A percentile compares a stretch with the other conserved stretches of the same genome.
These are phyloP conservation scores for Mesembrinibis cayennensis DNA, from an alignment of 2,113 vertebrate species.

Conservation along the genomic window DNA sequence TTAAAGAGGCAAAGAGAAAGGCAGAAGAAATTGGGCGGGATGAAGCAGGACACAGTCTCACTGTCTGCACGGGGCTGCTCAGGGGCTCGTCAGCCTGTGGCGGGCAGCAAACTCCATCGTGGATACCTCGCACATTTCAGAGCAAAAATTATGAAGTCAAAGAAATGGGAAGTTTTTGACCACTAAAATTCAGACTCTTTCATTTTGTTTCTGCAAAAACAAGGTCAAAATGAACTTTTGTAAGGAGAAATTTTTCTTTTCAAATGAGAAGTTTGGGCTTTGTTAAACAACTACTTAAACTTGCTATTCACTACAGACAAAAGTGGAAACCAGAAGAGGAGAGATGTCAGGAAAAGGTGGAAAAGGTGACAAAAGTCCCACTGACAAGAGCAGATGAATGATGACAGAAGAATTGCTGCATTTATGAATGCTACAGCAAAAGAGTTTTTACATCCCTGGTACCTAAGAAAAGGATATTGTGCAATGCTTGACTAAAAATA, in stretches of 20 bases:
- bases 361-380: not conserved
- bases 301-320: not conserved
- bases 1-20: not conserved
- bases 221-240: not conserved
- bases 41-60: not conserved
- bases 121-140: not conserved
- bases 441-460: not conserved
- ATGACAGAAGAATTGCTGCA: not conserved
- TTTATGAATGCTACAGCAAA: not conserved
- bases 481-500: not conserved
- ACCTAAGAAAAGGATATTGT: not conserved
- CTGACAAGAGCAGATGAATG: not conserved
- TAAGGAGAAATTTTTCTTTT: not conserved
- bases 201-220: not conserved
- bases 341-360: not conserved
- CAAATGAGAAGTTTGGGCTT: not conserved
- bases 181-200: not conserved
- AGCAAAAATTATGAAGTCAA: not conserved
- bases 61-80: not conserved
- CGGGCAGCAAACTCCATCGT: not conserved
- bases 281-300: not conserved
- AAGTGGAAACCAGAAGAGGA: not conserved
- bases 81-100: not conserved
- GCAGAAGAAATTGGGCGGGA: fast-evolving
- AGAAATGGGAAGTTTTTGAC: not conserved